Percentiles rank a stretch among this genome's conserved stretches.
phyloP scores from a whole-genome alignment of 2,113 vertebrate genomes.

The Anhinga anhinga region DNA sequence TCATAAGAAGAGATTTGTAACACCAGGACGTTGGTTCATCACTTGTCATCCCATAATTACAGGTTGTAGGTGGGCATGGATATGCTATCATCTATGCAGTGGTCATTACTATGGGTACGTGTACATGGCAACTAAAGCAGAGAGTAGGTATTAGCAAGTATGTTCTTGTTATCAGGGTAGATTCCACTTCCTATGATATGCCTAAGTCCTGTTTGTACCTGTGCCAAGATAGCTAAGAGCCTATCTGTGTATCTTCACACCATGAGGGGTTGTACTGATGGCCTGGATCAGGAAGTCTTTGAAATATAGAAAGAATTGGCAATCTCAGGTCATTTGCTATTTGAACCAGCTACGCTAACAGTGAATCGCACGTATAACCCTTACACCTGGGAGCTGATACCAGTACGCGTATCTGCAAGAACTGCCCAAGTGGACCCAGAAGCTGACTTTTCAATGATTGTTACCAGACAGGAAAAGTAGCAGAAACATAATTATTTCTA shows the following conservation, averaged over 20 bases:
- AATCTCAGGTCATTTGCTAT: background rate
- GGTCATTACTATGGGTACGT: background rate
- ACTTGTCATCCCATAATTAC: background rate
- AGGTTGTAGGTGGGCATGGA: background rate
- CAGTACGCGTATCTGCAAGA: background rate
- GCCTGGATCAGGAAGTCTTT: background rate
- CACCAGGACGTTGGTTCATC: background rate
- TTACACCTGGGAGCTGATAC: background rate
- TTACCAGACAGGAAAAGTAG: background rate
- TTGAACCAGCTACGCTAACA: background rate
- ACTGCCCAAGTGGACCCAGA: background rate
- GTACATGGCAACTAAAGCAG: background rate
- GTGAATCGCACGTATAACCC: background rate
- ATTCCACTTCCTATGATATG: background rate
- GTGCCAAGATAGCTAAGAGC: background rate
- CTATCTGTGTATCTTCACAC: background rate
- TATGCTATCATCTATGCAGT: background rate
- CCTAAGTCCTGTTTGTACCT: background rate
- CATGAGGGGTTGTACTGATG: too few relatives aligned
- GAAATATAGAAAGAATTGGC: background rate
- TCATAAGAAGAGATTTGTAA: background rate
- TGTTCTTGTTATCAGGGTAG: background rate
- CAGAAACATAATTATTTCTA: background rate
- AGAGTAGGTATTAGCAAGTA: background rate
- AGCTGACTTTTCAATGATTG: background rate